phyloP scores from a whole-genome alignment of 2,113 vertebrate species.

The Typhlomys cinereus region DNA sequence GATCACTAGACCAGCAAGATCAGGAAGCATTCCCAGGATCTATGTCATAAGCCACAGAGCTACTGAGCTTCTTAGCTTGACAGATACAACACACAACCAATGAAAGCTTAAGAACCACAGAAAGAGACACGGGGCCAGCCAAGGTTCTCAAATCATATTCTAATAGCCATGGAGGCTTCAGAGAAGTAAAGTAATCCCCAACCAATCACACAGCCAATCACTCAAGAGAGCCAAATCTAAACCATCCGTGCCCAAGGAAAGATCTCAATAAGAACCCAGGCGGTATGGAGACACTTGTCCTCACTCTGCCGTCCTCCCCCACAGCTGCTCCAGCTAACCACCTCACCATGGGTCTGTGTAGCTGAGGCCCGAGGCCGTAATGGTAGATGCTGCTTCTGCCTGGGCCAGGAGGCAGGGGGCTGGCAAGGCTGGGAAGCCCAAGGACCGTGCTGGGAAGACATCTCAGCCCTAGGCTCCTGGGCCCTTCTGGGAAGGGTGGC shows the following conservation, averaged over 20 bases:
- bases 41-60: rapidly evolving
- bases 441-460: background rate
- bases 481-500: background rate
- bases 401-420: constrained; percentile 43
- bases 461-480: background rate
- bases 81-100: rapidly evolving
- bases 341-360: constrained; percentile 54
- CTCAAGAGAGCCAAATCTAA: background rate
- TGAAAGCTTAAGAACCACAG: background rate
- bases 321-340: background rate
- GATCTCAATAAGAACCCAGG: rapidly evolving
- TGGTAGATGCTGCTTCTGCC: background rate
- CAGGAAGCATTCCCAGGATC: background rate
- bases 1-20: too few relatives aligned
- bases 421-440: rapidly evolving
- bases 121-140: background rate
- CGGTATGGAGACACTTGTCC: background rate
- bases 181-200: background rate
- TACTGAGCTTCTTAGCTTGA: background rate
- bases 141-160: background rate
- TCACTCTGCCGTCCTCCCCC: background rate
- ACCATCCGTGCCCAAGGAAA: background rate
- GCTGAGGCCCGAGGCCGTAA: background rate
- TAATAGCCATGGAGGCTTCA: background rate
- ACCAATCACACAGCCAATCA: background rate